Base-by-base conservation (phyloP, 2,797 vertebrate genomes). In the Aeoliscus strigatus region DNA sequence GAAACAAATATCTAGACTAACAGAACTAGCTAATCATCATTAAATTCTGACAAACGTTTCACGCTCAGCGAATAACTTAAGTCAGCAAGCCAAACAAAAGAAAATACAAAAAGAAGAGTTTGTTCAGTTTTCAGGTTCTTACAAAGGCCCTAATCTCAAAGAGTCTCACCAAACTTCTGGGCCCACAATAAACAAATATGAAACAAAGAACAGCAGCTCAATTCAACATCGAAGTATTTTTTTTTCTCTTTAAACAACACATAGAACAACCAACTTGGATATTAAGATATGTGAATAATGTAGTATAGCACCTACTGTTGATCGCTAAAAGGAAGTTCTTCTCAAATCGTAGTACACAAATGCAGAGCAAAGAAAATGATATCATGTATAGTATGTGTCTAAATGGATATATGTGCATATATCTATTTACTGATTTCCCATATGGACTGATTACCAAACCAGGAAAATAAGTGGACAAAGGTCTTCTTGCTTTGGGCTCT, bases 271-370 rank as follows among this genome's bases (percentile, higher is more conserved):
- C 91, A 97, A 98, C 89, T 96, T 92, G 94, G 91, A 97, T 96
- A 96, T 94, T 96, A 96, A 97, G 95, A 97, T 99, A 99, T 97
- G 95, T 97, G 93, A 96, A 93, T 96, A 93, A 97, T 96, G 94
- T 92, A 77, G 80, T 89, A 90, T 99, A 99, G 95, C 95, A 98
- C 95, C 96, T 97, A 98, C 95, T 90, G 92, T 94, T 96, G 91
- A 94, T 89, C 92, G 93, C 93, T 93, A 97, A 90, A 86, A 95
- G 93, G 91, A 98, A 96, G 91, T 94, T 94, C 87, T 91, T 91
- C 89, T 93, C 71, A 80, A 88, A 88, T 85, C 84, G 79, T 86
- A 87, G 77, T 86, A 81, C 84, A 87, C 81, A 49, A 87, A 88
- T 80, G 81, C 70, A 84, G 79, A 87, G 79, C 66, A 69, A 89